Percentiles rank a stretch among this genome's conserved stretches.
Evolutionary conservation across 2,797 vertebrate species (phyloP).

Genomic region (Amniataba percoides): DNA sequence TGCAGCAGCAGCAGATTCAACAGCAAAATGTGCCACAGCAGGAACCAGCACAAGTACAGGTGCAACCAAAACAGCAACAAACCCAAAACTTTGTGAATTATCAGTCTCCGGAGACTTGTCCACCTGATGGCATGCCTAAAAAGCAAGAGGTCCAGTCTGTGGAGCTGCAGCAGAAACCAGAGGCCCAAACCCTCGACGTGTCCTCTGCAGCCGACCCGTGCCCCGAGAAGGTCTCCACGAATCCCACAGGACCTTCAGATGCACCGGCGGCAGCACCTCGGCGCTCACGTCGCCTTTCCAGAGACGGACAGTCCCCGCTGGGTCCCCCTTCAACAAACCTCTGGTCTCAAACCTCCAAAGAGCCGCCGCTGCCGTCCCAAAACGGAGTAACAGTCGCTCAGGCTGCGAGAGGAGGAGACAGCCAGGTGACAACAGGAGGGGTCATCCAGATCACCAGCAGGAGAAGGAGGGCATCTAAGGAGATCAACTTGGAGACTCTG

Average conservation of each 20-base stretch:
- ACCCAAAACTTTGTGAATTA: constrained; percentile 64
- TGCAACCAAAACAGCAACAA: constrained; percentile 67
- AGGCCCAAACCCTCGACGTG: neutral
- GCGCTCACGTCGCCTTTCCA: constrained; percentile 91
- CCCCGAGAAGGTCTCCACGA: constrained; percentile 35
- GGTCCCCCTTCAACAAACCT: constrained; percentile 78
- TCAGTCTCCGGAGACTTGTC: constrained; percentile 58
- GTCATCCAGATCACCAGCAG: constrained; percentile 91
- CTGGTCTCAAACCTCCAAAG: constrained; percentile 77
- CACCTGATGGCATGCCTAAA: constrained; percentile 25
- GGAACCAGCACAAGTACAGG: constrained; percentile 59
- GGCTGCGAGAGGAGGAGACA: constrained; percentile 77
- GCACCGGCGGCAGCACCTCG: constrained; percentile 81
- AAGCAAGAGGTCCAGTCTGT: constrained; percentile 47
- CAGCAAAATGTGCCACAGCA: constrained; percentile 67
- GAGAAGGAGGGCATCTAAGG: constrained; percentile 90
- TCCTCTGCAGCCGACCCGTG: constrained; percentile 3
- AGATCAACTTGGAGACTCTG: constrained; percentile 93
- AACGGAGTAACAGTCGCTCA: constrained; percentile 67
- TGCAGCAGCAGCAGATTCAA: constrained; percentile 59
- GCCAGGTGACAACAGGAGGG: constrained; percentile 85
- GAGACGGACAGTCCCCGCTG: constrained; percentile 83
- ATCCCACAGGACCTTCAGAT: constrained; percentile 41
- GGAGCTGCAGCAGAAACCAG: constrained; percentile 41
- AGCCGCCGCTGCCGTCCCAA: constrained; percentile 51